Evolutionary conservation across 2,888 invertebrate species (phyloP), one percentile per base, ranked within the genome.

Genomic region (Panorpa germanica): DNA sequence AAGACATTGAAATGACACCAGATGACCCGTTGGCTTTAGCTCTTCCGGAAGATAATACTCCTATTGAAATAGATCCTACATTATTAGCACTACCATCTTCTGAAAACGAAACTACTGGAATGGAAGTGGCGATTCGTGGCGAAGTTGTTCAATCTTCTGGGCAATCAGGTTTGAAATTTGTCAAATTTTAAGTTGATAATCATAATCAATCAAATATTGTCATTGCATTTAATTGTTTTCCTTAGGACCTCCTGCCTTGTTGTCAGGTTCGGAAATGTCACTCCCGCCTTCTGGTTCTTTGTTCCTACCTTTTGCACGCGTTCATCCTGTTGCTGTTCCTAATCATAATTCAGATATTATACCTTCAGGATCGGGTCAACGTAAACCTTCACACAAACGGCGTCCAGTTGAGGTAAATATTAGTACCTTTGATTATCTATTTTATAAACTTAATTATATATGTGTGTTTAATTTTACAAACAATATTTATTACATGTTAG

Each of bases 321-420:
- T 55, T 7, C 53, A 54, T 34, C 54, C 55, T 0, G 55, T 55
- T 4, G 53, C 54, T 3, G 47, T 55, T 25, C 51, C 54, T 19
- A 50, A 45, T 40, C 38, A 41, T 31, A 56, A 51, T 33, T 45
- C 51, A 43, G 57, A 56, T 38, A 48, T 61, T 31, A 56, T 61
- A 36, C 61, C 61, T 36, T 55, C 59, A 9, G 57, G 48, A 37
- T 41, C 53, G 3, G 43, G 46, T 4, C 39, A 38, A 30, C 38
- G 40, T 30, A n/a, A n/a, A n/a, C n/a, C n/a, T n/a, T n/a, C n/a
- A n/a, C n/a, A n/a, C 24, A 41, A 43, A 35, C 41, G 50, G 31
- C 41, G 42, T 34, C 43, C 45, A 25, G 42, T 48, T n/a, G 45
- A 43, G 39, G 48, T 48, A 38, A 37, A 37, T 37, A 20, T 23